Evolutionary conservation across 1,140 invertebrate genomes (phyloP), one percentile per base, ranked within the genome.

Genomic region (Liolophura sinensis): DNA sequence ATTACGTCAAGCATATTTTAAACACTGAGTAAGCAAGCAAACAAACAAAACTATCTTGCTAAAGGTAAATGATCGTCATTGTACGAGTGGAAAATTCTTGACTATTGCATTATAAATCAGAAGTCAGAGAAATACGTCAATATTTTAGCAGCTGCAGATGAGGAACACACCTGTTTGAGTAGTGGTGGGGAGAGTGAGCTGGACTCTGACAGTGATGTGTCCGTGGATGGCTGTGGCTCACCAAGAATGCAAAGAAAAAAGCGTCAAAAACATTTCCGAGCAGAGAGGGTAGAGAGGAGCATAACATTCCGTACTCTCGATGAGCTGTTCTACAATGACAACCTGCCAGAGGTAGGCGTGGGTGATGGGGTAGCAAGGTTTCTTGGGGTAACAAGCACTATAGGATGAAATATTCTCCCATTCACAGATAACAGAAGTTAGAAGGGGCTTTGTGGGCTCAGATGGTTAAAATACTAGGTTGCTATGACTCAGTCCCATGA

Each of bases 281-380:
- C 78, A 6, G 78, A 78, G 57, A 79, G 76, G 61, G 76, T 82
- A 9, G 74, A 82, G 54, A 66, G 77, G 56, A 81, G 78, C 55
- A 81, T 76, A 51, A 79, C 75, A 27, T 82, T 80, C 69, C 64
- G 78, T 31, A 82, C 80, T 12, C 65, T 85, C 49, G 91, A 93
- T 77, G 92, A 94, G 79, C 86, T 94, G 24, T 88, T 91, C 0
- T 95, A 95, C 80, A 89, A 94, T 58, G 93, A 95, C 81, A 95
- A 92, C n/a, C 82, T 96, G 72, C 94, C 93, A 11, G 94, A 96
- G 88, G 93, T 94, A 86, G 82, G 56, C n/a, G 9, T 27, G 31
- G 9, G 31, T 3, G 3, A 3, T 5, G 31, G 3, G 3, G 3
- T 40, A 40, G 31, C 3, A 54, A 20, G 12, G 18, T 54, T 20